Base-by-base conservation (phyloP, 1,140 invertebrate species). In the Trachymyrmex septentrionalis region DNA sequence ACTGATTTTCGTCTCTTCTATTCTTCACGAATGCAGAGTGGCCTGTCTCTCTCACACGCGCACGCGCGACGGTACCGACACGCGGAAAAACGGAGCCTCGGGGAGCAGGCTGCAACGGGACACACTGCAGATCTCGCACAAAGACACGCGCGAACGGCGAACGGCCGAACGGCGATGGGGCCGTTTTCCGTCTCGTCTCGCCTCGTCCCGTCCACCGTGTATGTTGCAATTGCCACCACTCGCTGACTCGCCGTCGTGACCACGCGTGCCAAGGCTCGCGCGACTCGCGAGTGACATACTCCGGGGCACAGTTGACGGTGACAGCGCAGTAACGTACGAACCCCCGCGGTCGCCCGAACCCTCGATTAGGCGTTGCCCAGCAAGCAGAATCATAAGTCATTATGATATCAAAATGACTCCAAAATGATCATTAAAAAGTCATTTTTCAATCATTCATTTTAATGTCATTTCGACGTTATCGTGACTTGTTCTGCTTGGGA, bases 221-320 rank as follows among this genome's bases (percentile, higher is more conserved):
- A 50, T 16, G 48, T 10, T 44, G n/a, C 61, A 85, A 76, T 86
- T 80, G 3, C 50, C 48, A 34, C 50, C 34, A 59, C 55, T 19
- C 30, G 30, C 5, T 34, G 30, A 55, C 30, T 86, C 86, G 73
- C 75, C 57, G 86, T 82, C 76, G 80, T 57, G 77, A 76, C 75
- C 87, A 86, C 88, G 87, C 86, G 82, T 88, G 81, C 86, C 81
- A 77, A 89, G 86, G 64, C 67, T 85, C 81, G 48, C 34, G 50
- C 67, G 53, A 71, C 81, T 38, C 34, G 50, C 67, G 53, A 71
- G 69, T 90, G 88, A 90, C 87, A 55, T 78, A 21, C 71, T 73
- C 50, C 71, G 69, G 24, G 24, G 55, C 21, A n/a, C 27, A 34
- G 61, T 12, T n/a, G 48, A 57, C 44, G 71, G 75, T 76, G 81